Evolutionary conservation across 2,797 vertebrate genomes (phyloP).

Genomic region (Okamejei kenojei): DNA sequence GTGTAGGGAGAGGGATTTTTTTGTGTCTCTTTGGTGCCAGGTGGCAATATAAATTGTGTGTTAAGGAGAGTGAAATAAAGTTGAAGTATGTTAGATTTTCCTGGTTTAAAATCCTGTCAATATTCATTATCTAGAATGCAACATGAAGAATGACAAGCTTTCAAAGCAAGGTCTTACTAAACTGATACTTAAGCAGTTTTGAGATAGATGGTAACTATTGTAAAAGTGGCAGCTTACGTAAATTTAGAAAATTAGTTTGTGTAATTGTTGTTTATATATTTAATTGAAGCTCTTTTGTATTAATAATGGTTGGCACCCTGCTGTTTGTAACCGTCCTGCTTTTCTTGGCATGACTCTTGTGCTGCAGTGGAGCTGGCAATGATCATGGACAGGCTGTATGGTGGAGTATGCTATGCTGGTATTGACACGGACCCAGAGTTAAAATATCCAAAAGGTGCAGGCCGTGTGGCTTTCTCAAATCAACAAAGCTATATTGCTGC

Average conservation of each 20-base stretch:
- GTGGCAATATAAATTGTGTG: background rate
- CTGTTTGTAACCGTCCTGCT: background rate
- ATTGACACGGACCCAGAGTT: constrained; percentile 98
- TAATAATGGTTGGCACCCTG: background rate
- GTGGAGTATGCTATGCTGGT: constrained; percentile 96
- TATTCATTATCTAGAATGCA: background rate
- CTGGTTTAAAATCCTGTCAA: background rate
- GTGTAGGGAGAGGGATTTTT: background rate
- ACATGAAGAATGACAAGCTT: background rate
- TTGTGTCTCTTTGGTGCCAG: background rate
- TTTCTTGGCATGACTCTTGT: constrained; percentile 38
- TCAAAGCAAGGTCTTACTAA: background rate
- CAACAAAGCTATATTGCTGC: constrained; percentile 99
- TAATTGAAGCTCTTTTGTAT: background rate
- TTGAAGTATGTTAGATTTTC: background rate
- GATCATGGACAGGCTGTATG: constrained; percentile 98
- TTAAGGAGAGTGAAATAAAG: background rate
- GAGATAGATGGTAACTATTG: background rate
- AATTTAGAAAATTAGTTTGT: background rate
- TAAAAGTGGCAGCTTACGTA: background rate
- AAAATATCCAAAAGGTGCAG: constrained; percentile 97
- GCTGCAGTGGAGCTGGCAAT: constrained; percentile 90
- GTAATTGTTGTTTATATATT: background rate
- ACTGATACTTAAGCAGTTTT: background rate
- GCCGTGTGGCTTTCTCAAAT: constrained; percentile 97